Conservation (phyloP, 1,140 invertebrate genomes). For the Macrobrachium rosenbergii region DNA sequence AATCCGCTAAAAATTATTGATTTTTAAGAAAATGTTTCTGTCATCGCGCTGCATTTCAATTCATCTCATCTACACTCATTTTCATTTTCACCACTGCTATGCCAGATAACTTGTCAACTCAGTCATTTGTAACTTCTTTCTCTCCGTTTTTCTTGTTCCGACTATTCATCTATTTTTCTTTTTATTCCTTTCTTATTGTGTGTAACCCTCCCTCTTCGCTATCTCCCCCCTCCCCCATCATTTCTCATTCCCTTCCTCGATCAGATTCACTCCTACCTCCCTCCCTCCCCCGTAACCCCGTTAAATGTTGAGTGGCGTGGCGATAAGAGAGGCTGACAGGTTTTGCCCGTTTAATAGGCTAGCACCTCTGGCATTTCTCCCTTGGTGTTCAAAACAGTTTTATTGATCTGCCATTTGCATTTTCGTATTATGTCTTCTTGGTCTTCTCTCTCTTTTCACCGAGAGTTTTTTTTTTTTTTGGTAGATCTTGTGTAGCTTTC, state of each 20-base stretch:
- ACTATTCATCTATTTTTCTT: too few relatives aligned
- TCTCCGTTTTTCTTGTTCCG: too few relatives aligned
- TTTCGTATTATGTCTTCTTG: not conserved
- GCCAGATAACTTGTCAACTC: too few relatives aligned
- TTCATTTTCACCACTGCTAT: too few relatives aligned
- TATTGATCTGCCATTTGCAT: conserved; percentile 34
- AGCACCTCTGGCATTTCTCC: conserved; percentile 21
- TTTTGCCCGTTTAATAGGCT: not conserved
- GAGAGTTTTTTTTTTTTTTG: not conserved
- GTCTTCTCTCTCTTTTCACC: not conserved
- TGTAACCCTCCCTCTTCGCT: not conserved
- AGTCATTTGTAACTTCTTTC: too few relatives aligned
- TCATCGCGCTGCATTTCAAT: too few relatives aligned
- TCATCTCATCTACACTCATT: too few relatives aligned
- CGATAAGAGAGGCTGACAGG: not conserved
- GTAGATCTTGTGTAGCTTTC: not conserved
- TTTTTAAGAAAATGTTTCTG: too few relatives aligned
- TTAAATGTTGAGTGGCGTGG: too few relatives aligned
- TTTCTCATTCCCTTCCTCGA: not conserved
- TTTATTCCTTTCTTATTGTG: not conserved
- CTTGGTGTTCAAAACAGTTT: conserved; percentile 32
- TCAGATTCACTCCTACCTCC: not conserved
- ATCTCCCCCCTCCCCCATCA: not conserved
- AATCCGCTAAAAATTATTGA: too few relatives aligned
- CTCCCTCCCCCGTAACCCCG: not conserved